Conservation (phyloP, 1,140 invertebrate genomes). For the Drosophila funebris region DNA sequence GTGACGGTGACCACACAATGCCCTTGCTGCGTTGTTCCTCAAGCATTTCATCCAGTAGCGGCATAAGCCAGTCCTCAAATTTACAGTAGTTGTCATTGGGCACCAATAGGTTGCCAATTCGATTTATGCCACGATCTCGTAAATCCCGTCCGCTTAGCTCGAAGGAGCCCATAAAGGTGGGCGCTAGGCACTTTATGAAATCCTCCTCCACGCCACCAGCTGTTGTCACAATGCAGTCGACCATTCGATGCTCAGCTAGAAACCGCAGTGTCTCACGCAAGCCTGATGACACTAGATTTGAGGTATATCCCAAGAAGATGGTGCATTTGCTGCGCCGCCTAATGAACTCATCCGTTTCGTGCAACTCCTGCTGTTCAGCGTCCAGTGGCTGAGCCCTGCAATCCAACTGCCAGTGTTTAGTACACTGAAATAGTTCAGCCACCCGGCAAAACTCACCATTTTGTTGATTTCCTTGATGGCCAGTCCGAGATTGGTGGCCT, state of each 20-base stretch:
- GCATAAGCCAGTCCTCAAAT: constrained; percentile 99
- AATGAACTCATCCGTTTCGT: constrained; percentile 92
- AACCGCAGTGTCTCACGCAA: constrained; percentile 95
- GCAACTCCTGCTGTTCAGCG: constrained; percentile 87
- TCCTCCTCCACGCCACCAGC: constrained; percentile 99
- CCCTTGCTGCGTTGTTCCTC: constrained; percentile 92
- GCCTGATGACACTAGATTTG: constrained; percentile 98
- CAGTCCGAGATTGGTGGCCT: constrained; percentile 97
- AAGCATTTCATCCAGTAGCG: constrained; percentile 96
- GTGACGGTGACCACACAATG: constrained; percentile 96
- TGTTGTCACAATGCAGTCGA: constrained; percentile 98
- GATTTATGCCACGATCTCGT: constrained; percentile 95
- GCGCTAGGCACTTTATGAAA: constrained; percentile 98
- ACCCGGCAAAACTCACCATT: constrained; percentile 88
- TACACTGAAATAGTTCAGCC: background rate
- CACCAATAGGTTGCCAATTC: constrained; percentile 98
- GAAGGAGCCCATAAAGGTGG: constrained; percentile 93
- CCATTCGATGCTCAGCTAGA: constrained; percentile 92
- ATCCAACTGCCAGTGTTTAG: constrained; percentile 77
- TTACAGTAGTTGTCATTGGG: constrained; percentile 99
- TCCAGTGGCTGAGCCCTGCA: constrained; percentile 87
- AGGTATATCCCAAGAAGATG: constrained; percentile 99
- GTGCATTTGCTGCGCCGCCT: constrained; percentile 93
- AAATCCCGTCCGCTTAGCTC: constrained; percentile 91
- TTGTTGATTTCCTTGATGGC: constrained; percentile 96